Evolutionary conservation across 2,888 invertebrate genomes (phyloP), one percentile per base, ranked within the genome.

Genomic region (Microctonus brassicae): DNA sequence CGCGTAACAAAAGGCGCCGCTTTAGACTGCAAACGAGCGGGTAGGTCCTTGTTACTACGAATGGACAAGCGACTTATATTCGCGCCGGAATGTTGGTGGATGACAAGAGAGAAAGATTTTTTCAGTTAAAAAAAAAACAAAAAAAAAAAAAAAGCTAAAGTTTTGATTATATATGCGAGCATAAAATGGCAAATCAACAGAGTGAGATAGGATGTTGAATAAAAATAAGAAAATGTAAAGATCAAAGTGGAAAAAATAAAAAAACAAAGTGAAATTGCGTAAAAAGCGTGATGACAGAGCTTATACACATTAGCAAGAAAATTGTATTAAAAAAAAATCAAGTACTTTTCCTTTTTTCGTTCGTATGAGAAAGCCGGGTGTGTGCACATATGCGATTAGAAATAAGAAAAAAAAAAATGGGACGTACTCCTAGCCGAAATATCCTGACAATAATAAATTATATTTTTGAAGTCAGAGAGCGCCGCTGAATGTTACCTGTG

Each of bases 41-140:
- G 63, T 47, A 72, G 74, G 73, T 76, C 71, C 73, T 74, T 74
- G 74, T 72, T 74, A 72, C 74, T 68, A 70, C 69, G 65, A 70
- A 69, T 64, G 70, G 63, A 74, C 29, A 70, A 71, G 71, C 42
- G 60, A 57, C 42, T 53, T 52, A 66, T 69, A 70, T 29, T 29
- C 29, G 29, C 66, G 52, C 57, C 52, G 66, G 66, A 65, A 71
- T 52, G 57, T 26, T 22, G 47, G 17, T 20, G 47, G 17, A 17
- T 47, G 47, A 5, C 5, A 47, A n/a, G 20, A 47, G 20, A 13
- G 22, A 58, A 20, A 47, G 29, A 13, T 29, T 60, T 3, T 11
- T 26, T 24, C 17, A 39, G 22, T 20, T 20, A n/a, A 17, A 52
- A 17, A 52, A 9, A 9, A 55, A 47, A 13, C 3, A 47, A 47